phyloP scores from a whole-genome alignment of 2,113 vertebrate species.

The Limanda limanda region DNA sequence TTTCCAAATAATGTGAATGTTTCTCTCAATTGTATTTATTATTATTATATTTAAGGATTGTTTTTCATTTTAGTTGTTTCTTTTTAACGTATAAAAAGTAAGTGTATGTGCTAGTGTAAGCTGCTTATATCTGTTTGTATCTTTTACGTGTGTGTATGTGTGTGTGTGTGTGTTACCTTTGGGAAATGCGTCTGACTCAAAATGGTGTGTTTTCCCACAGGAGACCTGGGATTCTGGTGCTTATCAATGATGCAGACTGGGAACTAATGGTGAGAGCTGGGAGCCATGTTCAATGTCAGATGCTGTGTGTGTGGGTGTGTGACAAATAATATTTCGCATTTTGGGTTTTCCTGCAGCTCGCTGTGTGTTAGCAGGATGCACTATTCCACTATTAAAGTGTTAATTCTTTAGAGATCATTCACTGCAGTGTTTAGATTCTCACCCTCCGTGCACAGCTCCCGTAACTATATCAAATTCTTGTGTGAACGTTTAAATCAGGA shows the following conservation, averaged over 20 bases:
- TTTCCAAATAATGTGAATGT: neutral
- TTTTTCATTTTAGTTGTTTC: neutral
- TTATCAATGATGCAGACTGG: slow-evolving; percentile 98
- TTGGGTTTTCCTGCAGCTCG: neutral
- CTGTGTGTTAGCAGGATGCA: neutral
- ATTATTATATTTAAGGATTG: neutral
- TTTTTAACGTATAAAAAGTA: neutral
- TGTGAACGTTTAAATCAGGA: slow-evolving; percentile 12
- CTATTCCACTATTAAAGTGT: neutral
- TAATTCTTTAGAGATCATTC: neutral
- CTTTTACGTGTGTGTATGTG: neutral
- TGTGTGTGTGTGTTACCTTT: neutral
- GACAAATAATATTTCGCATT: neutral
- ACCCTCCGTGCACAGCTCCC: neutral
- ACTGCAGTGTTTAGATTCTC: neutral
- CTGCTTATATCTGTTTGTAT: neutral
- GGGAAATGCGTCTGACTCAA: slow-evolving; percentile 41
- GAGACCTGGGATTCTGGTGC: slow-evolving; percentile 97
- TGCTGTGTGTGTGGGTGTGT: slow-evolving; percentile 10
- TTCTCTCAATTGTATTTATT: neutral
- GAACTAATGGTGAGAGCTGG: slow-evolving; percentile 93
- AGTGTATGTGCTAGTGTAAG: neutral
- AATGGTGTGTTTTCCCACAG: slow-evolving; percentile 79
- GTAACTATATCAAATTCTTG: neutral
- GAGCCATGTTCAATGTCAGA: slow-evolving; percentile 57